Percentiles rank a stretch among this genome's conserved stretches.
Evolutionary conservation across 2,888 invertebrate genomes (phyloP).

Genomic region (Glyphotaelius pellucidus): DNA sequence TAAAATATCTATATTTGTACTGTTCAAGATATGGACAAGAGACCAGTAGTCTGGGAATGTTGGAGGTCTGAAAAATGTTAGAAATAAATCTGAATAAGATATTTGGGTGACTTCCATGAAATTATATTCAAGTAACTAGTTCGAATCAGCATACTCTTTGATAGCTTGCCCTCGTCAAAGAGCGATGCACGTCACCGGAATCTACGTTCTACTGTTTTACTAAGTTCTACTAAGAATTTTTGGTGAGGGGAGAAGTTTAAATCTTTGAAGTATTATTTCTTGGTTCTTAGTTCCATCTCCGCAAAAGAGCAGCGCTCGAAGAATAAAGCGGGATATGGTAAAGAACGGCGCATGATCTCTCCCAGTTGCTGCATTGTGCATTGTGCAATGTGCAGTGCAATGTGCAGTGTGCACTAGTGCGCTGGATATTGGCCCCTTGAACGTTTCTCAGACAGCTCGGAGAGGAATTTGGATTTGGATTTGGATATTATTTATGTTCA

Average conservation of each 20-base stretch:
- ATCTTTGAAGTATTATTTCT: background rate
- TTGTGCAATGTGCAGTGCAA: no score
- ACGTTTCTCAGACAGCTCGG: background rate
- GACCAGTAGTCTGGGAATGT: no score
- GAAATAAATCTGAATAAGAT: background rate
- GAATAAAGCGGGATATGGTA: background rate
- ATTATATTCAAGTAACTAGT: background rate
- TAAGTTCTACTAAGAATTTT: background rate
- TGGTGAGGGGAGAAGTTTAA: background rate
- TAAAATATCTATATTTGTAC: no score
- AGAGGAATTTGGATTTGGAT: no score
- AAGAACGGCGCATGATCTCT: background rate
- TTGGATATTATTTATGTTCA: no score
- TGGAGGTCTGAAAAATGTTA: no score
- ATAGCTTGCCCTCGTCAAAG: background rate
- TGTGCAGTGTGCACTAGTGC: no score
- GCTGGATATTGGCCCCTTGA: background rate
- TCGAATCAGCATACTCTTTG: background rate
- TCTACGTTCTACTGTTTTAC: background rate
- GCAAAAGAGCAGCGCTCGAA: background rate
- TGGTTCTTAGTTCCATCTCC: background rate
- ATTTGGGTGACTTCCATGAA: background rate
- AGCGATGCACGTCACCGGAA: background rate
- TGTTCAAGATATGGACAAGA: no score
- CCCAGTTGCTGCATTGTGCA: background rate